These are phyloP conservation scores for Meganola albula DNA, from an alignment of 2,888 invertebrate genomes.

Conservation along the genomic window DNA sequence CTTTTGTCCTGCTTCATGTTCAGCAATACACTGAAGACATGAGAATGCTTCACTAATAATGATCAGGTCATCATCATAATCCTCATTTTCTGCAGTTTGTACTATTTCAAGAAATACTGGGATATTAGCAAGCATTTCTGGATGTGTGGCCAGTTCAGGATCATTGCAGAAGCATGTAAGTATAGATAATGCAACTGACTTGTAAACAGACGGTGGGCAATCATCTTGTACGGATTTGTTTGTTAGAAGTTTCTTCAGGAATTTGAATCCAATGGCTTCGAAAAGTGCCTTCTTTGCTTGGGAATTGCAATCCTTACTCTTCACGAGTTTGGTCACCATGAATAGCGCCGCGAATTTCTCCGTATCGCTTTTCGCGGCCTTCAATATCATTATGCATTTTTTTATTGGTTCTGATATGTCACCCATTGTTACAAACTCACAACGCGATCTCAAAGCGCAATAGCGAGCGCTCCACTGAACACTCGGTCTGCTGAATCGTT, in stretches of 20 bases:
- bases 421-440: slow-evolving; percentile 67
- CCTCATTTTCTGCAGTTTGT: slow-evolving; percentile 88
- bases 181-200: slow-evolving; percentile 92
- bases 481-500: slow-evolving; percentile 56
- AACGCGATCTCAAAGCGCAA: slow-evolving; percentile 62
- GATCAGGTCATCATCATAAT: slow-evolving; percentile 90
- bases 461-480: slow-evolving; percentile 69
- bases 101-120: slow-evolving; percentile 91
- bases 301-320: slow-evolving; percentile 87
- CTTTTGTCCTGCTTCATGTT: slow-evolving; percentile 86
- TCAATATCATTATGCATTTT: slow-evolving; percentile 89
- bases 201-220: slow-evolving; percentile 93
- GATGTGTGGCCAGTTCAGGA: slow-evolving; percentile 86
- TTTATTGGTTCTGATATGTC: slow-evolving; percentile 88
- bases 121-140: slow-evolving; percentile 89
- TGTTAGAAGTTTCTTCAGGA: slow-evolving; percentile 87
- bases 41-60: slow-evolving; percentile 92
- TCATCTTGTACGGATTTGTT: slow-evolving; percentile 88
- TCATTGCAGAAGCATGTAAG: slow-evolving; percentile 91
- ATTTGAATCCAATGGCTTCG: slow-evolving; percentile 93
- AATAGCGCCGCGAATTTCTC: slow-evolving; percentile 95
- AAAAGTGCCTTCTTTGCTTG: slow-evolving; percentile 89
- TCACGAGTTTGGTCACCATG: slow-evolving; percentile 93
- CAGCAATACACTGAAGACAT: slow-evolving; percentile 89
- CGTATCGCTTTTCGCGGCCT: slow-evolving; percentile 88